A percentile compares a stretch with the other conserved stretches of the same genome.
Conservation (phyloP, 2,888 invertebrate species). For the Pterostichus niger region DNA sequence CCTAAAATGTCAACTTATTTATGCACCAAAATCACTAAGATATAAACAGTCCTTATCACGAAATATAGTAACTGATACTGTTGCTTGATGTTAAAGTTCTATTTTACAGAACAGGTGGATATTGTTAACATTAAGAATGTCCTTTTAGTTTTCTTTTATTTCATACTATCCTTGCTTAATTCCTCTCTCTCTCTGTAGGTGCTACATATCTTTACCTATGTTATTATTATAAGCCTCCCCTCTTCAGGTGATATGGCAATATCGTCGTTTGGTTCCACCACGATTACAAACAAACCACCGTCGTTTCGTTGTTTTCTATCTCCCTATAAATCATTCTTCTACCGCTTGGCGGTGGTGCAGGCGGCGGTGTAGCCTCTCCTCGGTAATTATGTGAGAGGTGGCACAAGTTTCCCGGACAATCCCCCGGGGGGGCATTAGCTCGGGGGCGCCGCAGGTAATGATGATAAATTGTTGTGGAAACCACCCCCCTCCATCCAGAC, state of each 20-base stretch:
- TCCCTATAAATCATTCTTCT: constrained; percentile 62
- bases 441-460: constrained; percentile 60
- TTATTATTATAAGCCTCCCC: too few species aligned
- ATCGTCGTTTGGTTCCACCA: not conserved
- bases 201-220: too few species aligned
- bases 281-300: not conserved
- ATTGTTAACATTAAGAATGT: too few species aligned
- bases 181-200: too few species aligned
- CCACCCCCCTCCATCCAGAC: constrained; percentile 5
- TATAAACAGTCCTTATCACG: too few species aligned
- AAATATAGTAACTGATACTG: too few species aligned
- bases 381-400: constrained; percentile 66
- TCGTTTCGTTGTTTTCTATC: constrained; percentile 57
- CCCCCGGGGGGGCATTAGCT: constrained; percentile 55
- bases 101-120: too few species aligned
- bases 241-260: not conserved
- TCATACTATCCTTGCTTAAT: too few species aligned
- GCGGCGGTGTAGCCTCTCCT: not conserved
- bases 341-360: not conserved
- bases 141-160: too few species aligned
- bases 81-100: too few species aligned
- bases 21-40: too few species aligned
- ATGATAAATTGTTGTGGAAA: constrained; percentile 61
- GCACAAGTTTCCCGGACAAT: constrained; percentile 54
- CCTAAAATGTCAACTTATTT: too few species aligned